Conservation (phyloP, 2,797 vertebrate species). For the Linurgus olivaceus region DNA sequence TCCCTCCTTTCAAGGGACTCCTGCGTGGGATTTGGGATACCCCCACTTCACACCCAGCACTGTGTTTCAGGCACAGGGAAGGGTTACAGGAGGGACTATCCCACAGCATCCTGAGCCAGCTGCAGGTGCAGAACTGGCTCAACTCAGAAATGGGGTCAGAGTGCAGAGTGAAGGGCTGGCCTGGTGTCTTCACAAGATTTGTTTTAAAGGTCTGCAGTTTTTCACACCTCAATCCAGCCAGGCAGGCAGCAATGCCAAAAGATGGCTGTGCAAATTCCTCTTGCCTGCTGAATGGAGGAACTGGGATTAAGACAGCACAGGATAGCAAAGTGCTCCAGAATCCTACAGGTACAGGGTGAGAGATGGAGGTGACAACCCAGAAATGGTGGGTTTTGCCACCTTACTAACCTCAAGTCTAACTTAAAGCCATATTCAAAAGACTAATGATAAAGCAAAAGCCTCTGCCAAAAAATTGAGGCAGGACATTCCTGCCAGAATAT, state of each 20-base stretch:
- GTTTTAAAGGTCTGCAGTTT: not conserved
- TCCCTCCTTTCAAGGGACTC: not conserved
- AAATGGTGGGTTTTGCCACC: not conserved
- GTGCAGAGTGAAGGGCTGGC: not conserved
- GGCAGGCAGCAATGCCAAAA: not conserved
- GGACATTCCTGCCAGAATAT: conserved; percentile 22
- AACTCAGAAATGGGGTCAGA: not conserved
- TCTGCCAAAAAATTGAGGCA: conserved; percentile 15
- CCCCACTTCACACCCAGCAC: not conserved
- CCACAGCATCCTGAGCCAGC: not conserved
- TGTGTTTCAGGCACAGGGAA: rapidly evolving
- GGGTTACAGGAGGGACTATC: not conserved
- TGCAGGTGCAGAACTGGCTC: not conserved
- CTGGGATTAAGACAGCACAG: not conserved
- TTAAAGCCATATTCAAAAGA: not conserved
- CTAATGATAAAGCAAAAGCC: conserved; percentile 34
- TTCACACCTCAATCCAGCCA: not conserved
- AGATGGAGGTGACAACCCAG: not conserved
- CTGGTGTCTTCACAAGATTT: not conserved
- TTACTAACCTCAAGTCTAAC: not conserved
- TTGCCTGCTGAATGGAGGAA: not conserved
- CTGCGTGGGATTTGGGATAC: not conserved
- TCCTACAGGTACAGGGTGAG: not conserved
- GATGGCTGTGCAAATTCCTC: not conserved
- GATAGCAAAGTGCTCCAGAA: not conserved